Conservation (phyloP, 1,140 invertebrate species). For the Listronotus bonariensis region DNA sequence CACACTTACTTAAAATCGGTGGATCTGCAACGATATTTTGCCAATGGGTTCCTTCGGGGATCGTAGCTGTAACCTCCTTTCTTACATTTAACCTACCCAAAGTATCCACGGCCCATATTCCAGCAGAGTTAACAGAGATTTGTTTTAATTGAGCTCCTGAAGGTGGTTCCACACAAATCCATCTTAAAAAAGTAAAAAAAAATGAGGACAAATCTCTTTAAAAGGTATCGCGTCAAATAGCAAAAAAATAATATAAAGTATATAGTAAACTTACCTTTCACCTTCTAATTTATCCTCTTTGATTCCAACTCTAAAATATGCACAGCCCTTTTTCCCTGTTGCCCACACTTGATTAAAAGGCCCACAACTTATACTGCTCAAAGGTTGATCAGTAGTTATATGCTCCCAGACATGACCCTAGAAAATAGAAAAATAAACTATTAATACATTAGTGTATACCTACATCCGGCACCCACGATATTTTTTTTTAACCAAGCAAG, state of each 20-base stretch:
- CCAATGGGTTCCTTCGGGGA: conserved; percentile 78
- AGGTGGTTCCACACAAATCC: conserved; percentile 69
- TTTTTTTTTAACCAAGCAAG: no score
- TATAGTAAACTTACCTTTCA: conserved; percentile 44
- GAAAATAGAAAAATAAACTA: conserved; percentile 43
- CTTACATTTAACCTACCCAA: conserved; percentile 68
- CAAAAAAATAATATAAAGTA: no score
- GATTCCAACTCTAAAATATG: conserved; percentile 76
- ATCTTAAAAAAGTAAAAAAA: conserved; percentile 27
- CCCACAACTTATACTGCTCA: conserved; percentile 73
- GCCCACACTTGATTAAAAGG: conserved; percentile 79
- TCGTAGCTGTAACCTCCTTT: conserved; percentile 66
- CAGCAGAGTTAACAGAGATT: conserved; percentile 71
- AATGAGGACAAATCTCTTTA: no score
- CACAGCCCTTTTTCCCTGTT: conserved; percentile 80
- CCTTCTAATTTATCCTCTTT: conserved; percentile 67
- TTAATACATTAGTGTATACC: no score
- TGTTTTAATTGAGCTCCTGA: conserved; percentile 72
- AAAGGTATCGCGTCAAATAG: no score
- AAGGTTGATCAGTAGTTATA: conserved; percentile 74
- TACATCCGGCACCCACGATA: no score
- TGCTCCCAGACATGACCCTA: conserved; percentile 81
- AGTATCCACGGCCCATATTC: conserved; percentile 73
- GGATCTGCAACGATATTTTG: conserved; percentile 64
- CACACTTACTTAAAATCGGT: conserved; percentile 58